Conservation (phyloP, 2,113 vertebrate species). For the Mormoops blainvillei region DNA sequence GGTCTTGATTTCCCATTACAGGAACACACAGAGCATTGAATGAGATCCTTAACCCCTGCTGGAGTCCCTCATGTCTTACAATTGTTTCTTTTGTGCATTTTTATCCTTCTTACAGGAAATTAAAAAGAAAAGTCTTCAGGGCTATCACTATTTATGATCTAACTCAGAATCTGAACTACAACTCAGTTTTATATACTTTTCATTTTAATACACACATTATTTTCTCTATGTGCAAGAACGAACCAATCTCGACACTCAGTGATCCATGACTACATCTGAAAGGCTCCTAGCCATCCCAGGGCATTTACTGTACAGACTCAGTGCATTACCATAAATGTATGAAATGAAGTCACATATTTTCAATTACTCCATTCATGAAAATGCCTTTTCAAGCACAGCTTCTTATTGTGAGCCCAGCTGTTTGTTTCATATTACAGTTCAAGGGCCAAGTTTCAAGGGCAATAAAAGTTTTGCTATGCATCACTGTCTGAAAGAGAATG, state of each 20-base stretch:
- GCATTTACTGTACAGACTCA: slow-evolving; percentile 58
- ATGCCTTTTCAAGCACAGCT: slow-evolving; percentile 62
- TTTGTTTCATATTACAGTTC: slow-evolving; percentile 38
- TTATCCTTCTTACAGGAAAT: slow-evolving; percentile 32
- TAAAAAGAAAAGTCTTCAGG: slow-evolving; percentile 1
- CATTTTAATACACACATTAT: neutral
- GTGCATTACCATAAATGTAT: slow-evolving; percentile 54
- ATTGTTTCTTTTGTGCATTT: slow-evolving; percentile 36
- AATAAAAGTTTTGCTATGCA: slow-evolving; percentile 21
- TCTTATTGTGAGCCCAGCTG: slow-evolving; percentile 49
- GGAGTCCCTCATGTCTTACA: neutral
- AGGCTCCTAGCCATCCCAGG: slow-evolving; percentile 49
- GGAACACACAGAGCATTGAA: neutral
- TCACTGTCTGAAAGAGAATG: slow-evolving; percentile 52
- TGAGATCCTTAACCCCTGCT: neutral
- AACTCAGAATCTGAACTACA: neutral
- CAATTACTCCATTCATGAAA: slow-evolving; percentile 70
- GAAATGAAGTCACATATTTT: slow-evolving; percentile 65
- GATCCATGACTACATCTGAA: slow-evolving; percentile 52
- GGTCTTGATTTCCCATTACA: neutral
- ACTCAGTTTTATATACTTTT: slow-evolving; percentile 20
- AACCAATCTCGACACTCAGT: slow-evolving; percentile 38
- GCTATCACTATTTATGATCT: neutral
- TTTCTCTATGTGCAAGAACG: slow-evolving; percentile 22
- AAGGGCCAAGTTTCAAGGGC: slow-evolving; percentile 50